phyloP scores from a whole-genome alignment of 1,140 invertebrate species.

The Zaprionus inermis region DNA sequence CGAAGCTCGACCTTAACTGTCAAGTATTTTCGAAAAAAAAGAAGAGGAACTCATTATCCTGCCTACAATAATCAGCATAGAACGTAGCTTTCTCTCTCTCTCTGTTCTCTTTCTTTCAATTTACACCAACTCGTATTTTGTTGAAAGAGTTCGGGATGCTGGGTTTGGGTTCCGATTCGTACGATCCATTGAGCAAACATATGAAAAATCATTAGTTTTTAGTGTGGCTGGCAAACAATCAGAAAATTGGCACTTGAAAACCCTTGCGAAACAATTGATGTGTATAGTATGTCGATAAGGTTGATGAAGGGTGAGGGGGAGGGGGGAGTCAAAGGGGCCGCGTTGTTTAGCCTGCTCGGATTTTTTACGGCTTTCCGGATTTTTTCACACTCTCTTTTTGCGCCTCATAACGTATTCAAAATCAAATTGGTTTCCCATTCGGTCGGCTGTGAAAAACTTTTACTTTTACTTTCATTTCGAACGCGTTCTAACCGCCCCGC shows the following conservation, averaged over 20 bases:
- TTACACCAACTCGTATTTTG: conserved; percentile 57
- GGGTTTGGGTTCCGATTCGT: conserved; percentile 9
- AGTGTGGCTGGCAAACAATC: conserved; percentile 79
- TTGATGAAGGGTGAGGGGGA: conserved; percentile 5
- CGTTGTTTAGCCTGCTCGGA: conserved; percentile 7
- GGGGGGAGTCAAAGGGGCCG: background rate
- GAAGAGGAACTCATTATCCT: conserved; percentile 12
- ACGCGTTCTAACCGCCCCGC: conserved; percentile 29
- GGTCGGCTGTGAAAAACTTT: conserved; percentile 64
- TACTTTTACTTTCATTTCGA: conserved; percentile 73
- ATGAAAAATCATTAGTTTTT: conserved; percentile 83
- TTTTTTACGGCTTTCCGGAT: conserved; percentile 72
- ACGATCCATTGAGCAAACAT: conserved; percentile 80
- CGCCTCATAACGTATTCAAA: conserved; percentile 82
- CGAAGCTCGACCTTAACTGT: conserved; percentile 16
- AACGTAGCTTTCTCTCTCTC: background rate
- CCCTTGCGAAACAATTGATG: conserved; percentile 61
- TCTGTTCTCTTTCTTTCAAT: conserved; percentile 30
- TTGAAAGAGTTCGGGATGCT: background rate
- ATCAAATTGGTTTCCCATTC: conserved; percentile 75
- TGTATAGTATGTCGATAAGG: conserved; percentile 18
- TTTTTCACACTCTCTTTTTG: conserved; percentile 79
- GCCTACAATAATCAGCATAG: conserved; percentile 24
- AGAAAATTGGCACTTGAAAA: conserved; percentile 74
- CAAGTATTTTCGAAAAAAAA: conserved; percentile 4